Percentiles rank a stretch among this genome's conserved stretches.
Evolutionary conservation across 2,113 vertebrate genomes (phyloP).

Genomic region (Myotis yumanensis): DNA sequence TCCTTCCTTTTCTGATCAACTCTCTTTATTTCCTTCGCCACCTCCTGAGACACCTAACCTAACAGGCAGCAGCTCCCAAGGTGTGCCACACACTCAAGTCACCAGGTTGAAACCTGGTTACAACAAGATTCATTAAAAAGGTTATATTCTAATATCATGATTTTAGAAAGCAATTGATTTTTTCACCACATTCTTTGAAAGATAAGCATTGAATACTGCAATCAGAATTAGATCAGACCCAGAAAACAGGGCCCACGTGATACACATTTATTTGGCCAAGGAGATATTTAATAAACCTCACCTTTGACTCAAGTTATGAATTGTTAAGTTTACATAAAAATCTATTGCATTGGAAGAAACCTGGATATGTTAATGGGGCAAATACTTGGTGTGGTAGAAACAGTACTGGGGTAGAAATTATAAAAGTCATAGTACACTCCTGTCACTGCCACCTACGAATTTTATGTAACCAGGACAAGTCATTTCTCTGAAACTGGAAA

Average conservation of each 20-base stretch:
- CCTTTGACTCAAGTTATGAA: neutral
- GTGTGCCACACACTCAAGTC: neutral
- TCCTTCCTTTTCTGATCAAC: too few species aligned
- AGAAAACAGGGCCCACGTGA: neutral
- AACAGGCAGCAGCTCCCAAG: neutral
- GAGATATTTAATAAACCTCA: neutral
- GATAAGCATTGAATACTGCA: neutral
- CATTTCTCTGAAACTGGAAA: neutral
- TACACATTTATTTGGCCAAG: neutral
- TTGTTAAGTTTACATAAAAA: neutral
- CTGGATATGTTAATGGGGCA: neutral
- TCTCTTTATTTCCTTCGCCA: too few species aligned
- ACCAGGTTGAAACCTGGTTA: neutral
- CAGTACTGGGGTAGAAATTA: neutral
- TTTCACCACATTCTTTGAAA: neutral
- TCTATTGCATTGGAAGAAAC: neutral
- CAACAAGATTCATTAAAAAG: neutral
- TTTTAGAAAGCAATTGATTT: slow-evolving; percentile 39
- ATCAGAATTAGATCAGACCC: neutral
- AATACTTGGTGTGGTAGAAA: neutral
- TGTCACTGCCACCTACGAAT: neutral
- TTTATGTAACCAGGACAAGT: neutral
- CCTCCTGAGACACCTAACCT: too few species aligned
- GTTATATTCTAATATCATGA: neutral
- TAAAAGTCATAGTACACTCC: neutral